Evolutionary conservation across 2,888 invertebrate species (phyloP).

Genomic region (Drosophila histrio): DNA sequence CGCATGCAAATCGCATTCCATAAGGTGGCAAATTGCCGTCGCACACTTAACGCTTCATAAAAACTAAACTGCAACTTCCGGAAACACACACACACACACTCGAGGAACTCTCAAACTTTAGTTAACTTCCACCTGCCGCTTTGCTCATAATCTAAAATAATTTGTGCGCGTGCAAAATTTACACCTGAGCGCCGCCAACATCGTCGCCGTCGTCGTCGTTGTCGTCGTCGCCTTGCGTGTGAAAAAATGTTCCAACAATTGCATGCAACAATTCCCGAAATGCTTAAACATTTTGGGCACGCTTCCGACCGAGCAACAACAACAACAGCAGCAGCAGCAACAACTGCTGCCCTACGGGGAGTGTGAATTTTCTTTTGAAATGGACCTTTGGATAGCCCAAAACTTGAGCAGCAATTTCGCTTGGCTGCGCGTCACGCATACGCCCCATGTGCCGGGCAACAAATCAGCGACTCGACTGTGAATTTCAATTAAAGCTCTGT

Average conservation of each 20-base stretch:
- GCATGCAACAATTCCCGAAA: constrained; percentile 71
- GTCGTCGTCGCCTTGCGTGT: constrained; percentile 61
- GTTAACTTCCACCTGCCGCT: neutral
- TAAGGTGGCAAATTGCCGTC: constrained; percentile 29
- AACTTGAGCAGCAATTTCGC: constrained; percentile 48
- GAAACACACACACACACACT: neutral
- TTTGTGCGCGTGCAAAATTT: constrained; percentile 73
- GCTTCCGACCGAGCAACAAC: constrained; percentile 65
- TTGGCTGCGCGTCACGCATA: constrained; percentile 71
- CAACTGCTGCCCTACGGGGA: neutral
- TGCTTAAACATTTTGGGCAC: constrained; percentile 77
- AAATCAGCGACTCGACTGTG: constrained; percentile 68
- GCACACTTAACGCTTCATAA: constrained; percentile 66
- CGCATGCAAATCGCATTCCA: constrained; percentile 39
- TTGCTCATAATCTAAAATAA: constrained; percentile 75
- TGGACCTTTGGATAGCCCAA: constrained; percentile 15
- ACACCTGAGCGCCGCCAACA: constrained; percentile 55
- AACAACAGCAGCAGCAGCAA: neutral
- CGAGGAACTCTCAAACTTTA: constrained; percentile 5
- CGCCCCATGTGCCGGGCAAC: constrained; percentile 59
- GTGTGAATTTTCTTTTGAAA: constrained; percentile 17
- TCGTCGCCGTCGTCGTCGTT: constrained; percentile 3
- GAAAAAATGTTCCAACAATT: constrained; percentile 73
- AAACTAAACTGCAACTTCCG: constrained; percentile 76
- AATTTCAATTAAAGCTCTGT: constrained; percentile 68